A percentile compares a stretch with the other conserved stretches of the same genome.
Evolutionary conservation across 2,888 invertebrate genomes (phyloP).

Genomic region (Troides oblongomaculatus): DNA sequence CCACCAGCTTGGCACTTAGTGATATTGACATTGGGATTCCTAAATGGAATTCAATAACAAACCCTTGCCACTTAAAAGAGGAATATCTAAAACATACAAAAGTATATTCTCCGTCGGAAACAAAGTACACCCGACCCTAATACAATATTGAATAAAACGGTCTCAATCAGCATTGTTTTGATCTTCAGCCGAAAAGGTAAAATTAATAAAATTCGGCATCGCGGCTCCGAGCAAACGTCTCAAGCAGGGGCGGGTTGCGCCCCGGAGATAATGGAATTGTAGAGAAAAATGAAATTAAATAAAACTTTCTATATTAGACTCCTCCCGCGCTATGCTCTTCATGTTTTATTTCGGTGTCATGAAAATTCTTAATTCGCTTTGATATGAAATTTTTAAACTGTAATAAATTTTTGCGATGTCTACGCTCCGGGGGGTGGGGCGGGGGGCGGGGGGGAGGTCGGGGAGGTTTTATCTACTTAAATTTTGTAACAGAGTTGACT

Average conservation of each 20-base stretch:
- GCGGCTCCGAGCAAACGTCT: constrained; percentile 32
- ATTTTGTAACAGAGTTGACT: too few relatives aligned
- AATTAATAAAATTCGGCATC: constrained; percentile 33
- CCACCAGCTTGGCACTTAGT: too few relatives aligned
- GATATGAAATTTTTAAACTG: constrained; percentile 21
- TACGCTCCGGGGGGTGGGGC: too few relatives aligned
- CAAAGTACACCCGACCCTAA: constrained; percentile 29
- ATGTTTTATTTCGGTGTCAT: constrained; percentile 25
- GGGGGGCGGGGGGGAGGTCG: too few relatives aligned
- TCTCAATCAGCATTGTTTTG: constrained; percentile 31
- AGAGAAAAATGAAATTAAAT: constrained; percentile 29
- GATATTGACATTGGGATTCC: neutral
- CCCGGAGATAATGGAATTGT: constrained; percentile 31
- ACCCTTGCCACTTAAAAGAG: constrained; percentile 20
- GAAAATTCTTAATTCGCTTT: constrained; percentile 22
- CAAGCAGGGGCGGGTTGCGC: constrained; percentile 23
- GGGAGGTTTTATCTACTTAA: too few relatives aligned
- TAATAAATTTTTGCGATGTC: neutral
- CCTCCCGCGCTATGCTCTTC: constrained; percentile 17
- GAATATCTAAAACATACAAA: constrained; percentile 28
- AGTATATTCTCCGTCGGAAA: constrained; percentile 14
- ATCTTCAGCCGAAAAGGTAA: constrained; percentile 31
- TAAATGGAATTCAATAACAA: constrained; percentile 21
- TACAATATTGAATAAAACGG: constrained; percentile 31
- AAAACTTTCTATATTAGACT: constrained; percentile 29